Conservation (phyloP, 2,113 vertebrate species). For the Eira barbara region DNA sequence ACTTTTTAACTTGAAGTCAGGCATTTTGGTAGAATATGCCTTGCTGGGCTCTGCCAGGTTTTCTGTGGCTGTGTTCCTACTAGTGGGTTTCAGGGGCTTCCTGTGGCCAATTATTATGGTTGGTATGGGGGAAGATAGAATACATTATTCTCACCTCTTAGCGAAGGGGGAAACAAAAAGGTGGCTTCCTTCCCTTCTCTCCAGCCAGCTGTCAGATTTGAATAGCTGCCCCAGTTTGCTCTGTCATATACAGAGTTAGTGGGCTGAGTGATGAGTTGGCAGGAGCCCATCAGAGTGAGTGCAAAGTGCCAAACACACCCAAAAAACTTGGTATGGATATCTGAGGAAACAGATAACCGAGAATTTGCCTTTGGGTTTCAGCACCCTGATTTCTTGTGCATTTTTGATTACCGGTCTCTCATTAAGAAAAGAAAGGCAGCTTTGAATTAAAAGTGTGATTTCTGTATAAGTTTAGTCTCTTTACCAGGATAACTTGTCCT, state of each 20-base stretch:
- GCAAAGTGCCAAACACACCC: background rate
- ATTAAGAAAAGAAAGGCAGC: background rate
- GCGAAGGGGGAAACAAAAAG: background rate
- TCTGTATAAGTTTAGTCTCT: background rate
- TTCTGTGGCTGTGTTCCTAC: background rate
- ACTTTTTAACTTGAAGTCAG: constrained; percentile 29
- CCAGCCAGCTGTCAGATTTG: constrained; percentile 70
- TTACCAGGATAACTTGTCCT: background rate
- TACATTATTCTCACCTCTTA: constrained; percentile 47
- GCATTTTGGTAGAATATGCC: background rate
- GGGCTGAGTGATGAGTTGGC: constrained; percentile 68
- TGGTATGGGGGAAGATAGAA: background rate
- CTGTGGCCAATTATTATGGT: background rate
- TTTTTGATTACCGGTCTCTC: background rate
- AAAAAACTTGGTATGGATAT: background rate
- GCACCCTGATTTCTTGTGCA: background rate
- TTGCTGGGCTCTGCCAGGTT: constrained; percentile 1
- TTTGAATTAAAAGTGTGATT: constrained; percentile 7
- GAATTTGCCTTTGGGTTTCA: background rate
- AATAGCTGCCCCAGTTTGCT: constrained; percentile 73
- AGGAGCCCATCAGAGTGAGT: constrained; percentile 8
- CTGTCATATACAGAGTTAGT: constrained; percentile 61
- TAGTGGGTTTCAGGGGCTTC: background rate
- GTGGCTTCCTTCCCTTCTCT: constrained; percentile 57
- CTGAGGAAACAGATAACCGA: background rate